Conservation (phyloP, 2,797 vertebrate genomes). For the Nasua narica region DNA sequence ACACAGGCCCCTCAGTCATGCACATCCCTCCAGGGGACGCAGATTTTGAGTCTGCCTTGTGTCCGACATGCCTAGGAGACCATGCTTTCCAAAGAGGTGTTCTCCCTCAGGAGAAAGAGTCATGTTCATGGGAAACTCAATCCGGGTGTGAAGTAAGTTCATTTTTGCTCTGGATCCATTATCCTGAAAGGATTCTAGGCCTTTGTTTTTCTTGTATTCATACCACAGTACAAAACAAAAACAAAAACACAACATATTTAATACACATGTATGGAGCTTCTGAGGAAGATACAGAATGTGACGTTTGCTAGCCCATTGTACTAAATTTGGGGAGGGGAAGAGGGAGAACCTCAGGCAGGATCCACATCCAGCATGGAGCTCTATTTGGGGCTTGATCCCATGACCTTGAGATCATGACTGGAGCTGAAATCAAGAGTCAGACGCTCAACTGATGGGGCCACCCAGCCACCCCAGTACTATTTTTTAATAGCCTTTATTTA, state of each 20-base stretch:
- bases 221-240: background rate
- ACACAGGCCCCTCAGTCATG: constrained; percentile 84
- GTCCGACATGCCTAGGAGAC: constrained; percentile 82
- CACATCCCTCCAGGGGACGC: constrained; percentile 86
- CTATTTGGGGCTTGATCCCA: accelerated
- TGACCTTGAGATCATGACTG: background rate
- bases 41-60: constrained; percentile 82
- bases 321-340: background rate
- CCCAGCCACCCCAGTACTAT: background rate
- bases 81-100: constrained; percentile 79
- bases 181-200: background rate
- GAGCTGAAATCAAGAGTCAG: background rate
- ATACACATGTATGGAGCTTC: background rate
- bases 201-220: background rate
- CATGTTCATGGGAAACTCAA: constrained; percentile 82
- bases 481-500: background rate
- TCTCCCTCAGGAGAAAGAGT: constrained; percentile 76
- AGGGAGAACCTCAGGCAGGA: background rate
- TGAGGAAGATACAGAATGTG: background rate
- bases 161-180: background rate
- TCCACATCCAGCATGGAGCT: background rate
- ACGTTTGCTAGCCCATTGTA: background rate
- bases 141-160: constrained; percentile 82
- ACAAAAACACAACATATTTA: background rate
- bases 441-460: background rate